These are phyloP conservation scores for Drosophila paucipuncta DNA, from an alignment of 2,888 invertebrate genomes.

Conservation along the genomic window DNA sequence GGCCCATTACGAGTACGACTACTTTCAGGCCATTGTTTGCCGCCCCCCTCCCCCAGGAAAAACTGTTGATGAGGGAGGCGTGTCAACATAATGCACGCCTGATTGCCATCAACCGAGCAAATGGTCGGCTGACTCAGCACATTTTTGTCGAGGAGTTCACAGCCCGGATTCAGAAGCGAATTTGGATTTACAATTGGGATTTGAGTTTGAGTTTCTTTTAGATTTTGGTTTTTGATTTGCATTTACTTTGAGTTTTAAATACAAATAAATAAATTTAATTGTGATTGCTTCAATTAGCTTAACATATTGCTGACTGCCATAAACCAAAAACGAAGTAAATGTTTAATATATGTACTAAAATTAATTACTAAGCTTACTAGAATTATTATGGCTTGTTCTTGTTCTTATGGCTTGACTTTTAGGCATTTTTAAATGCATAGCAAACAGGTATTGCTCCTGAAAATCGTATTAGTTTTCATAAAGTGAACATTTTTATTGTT, in stretches of 20 bases:
- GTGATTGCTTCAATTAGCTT: background rate
- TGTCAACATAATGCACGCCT: slow-evolving; percentile 62
- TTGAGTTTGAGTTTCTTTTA: background rate
- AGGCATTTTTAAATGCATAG: background rate
- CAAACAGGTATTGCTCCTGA: background rate
- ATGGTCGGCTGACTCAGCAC: slow-evolving; percentile 42
- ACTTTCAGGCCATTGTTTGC: slow-evolving; percentile 7
- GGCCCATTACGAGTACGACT: background rate
- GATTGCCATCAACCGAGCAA: slow-evolving; percentile 34
- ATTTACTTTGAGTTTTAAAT: background rate
- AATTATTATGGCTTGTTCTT: background rate
- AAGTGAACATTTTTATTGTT: background rate
- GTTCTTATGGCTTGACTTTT: background rate
- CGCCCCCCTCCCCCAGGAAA: background rate
- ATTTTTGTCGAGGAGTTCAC: slow-evolving; percentile 11
- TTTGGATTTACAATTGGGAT: slow-evolving; percentile 22
- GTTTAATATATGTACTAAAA: background rate
- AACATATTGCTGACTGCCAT: background rate
- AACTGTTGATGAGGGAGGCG: slow-evolving; percentile 31
- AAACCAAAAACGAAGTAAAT: background rate
- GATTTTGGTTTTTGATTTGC: background rate
- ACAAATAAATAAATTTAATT: background rate
- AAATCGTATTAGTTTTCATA: background rate
- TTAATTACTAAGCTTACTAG: background rate
- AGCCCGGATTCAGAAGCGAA: slow-evolving; percentile 14